phyloP scores from a whole-genome alignment of 1,140 invertebrate species.

The Galleria mellonella region DNA sequence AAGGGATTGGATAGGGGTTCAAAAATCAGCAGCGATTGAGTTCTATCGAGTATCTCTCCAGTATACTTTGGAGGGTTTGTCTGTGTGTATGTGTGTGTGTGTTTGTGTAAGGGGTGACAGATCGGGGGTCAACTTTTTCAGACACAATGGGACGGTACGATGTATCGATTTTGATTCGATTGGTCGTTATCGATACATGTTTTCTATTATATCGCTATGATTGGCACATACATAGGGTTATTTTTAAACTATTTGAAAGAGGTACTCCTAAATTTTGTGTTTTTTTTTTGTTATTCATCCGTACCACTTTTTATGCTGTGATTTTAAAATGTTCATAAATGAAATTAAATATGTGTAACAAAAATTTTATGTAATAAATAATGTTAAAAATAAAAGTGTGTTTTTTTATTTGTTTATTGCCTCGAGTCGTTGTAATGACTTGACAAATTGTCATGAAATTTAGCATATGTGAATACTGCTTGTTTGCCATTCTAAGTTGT shows the following conservation, averaged over 20 bases:
- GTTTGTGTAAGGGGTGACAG: conserved; percentile 16
- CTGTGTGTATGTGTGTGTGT: conserved; percentile 16
- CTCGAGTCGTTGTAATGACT: too few relatives aligned
- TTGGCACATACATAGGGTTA: conserved; percentile 3
- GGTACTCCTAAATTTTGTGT: background rate
- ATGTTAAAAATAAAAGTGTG: too few relatives aligned
- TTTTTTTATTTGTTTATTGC: too few relatives aligned
- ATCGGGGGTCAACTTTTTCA: conserved; percentile 17
- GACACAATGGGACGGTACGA: background rate
- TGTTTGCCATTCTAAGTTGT: too few relatives aligned
- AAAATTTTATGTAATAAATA: too few relatives aligned
- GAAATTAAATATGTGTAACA: too few relatives aligned
- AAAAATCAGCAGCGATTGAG: conserved; percentile 61
- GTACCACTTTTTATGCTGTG: too few relatives aligned
- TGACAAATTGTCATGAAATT: too few relatives aligned
- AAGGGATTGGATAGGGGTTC: conserved; percentile 53
- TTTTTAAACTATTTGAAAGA: background rate
- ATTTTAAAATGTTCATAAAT: too few relatives aligned
- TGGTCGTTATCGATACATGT: background rate
- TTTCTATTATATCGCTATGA: background rate
- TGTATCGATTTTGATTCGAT: conserved; percentile 11
- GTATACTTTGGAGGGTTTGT: conserved; percentile 17
- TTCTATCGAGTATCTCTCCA: conserved; percentile 45
- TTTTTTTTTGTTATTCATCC: too few relatives aligned
- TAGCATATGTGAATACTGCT: too few relatives aligned